Conservation (phyloP, 2,113 vertebrate genomes). For the Scopus umbretta region DNA sequence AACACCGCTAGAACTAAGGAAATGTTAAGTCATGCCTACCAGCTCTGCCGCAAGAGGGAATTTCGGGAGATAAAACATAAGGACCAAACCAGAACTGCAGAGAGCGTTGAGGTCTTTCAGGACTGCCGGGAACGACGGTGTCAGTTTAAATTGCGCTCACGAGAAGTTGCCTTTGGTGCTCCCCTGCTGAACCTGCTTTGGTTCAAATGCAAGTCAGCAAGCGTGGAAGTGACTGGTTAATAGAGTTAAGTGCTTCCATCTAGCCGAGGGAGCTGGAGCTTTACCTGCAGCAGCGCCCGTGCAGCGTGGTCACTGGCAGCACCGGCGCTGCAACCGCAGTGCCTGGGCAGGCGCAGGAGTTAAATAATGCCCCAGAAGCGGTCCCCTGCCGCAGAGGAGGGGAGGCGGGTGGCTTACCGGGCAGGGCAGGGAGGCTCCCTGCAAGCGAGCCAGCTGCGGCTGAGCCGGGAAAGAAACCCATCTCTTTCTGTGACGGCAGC, state of each 20-base stretch:
- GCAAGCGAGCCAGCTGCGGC: not conserved
- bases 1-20: not conserved
- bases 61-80: not conserved
- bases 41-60: not conserved
- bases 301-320: not conserved
- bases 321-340: accelerated
- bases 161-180: not conserved
- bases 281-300: not conserved
- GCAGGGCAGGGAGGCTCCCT: not conserved
- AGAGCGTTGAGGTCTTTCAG: not conserved
- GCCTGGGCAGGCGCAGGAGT: not conserved
- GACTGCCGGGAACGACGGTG: not conserved
- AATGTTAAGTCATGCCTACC: not conserved
- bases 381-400: accelerated
- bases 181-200: not conserved
- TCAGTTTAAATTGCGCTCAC: not conserved
- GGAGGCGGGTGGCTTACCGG: not conserved
- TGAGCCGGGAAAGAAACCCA: not conserved
- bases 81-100: not conserved
- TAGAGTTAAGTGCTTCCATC: not conserved
- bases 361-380: not conserved
- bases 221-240: not conserved
- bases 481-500: not conserved
- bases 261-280: not conserved
- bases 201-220: not conserved